Evolutionary conservation across 2,113 vertebrate species (phyloP).

Genomic region (Chunga burmeisteri): DNA sequence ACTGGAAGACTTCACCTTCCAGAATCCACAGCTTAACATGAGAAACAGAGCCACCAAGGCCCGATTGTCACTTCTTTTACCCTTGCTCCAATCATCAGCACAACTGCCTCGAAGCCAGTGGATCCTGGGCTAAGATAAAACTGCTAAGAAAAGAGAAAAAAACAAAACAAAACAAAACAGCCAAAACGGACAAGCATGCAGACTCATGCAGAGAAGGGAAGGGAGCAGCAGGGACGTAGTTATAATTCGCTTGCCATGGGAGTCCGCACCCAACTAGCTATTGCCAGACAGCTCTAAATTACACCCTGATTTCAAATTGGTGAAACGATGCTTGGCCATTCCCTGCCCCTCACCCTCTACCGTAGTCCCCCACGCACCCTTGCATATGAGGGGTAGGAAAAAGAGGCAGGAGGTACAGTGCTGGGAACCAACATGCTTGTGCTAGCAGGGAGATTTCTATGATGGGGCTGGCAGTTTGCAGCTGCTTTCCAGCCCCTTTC

Average conservation of each 20-base stretch:
- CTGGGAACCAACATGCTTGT: not conserved
- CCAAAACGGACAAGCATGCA: not conserved
- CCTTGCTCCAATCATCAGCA: not conserved
- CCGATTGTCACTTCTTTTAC: not conserved
- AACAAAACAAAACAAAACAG: not conserved
- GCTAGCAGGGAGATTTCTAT: not conserved
- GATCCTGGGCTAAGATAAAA: not conserved
- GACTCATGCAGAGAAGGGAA: not conserved
- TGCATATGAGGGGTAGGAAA: not conserved
- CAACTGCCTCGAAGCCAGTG: not conserved
- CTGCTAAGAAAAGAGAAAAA: not conserved
- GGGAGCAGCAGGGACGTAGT: not conserved
- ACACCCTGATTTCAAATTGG: not conserved
- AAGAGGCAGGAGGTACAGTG: not conserved
- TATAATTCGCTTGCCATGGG: not conserved
- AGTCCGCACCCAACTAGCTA: not conserved
- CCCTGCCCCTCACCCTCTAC: not conserved
- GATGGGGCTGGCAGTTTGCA: not conserved
- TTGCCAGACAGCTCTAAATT: not conserved
- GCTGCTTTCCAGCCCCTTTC: not conserved
- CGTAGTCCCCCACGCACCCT: accelerated
- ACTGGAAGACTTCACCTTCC: not conserved
- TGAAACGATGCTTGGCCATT: not conserved
- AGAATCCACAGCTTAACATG: not conserved
- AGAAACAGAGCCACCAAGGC: not conserved